Base-by-base conservation (phyloP, 2,888 invertebrate genomes). In the Eupithecia inturbata region DNA sequence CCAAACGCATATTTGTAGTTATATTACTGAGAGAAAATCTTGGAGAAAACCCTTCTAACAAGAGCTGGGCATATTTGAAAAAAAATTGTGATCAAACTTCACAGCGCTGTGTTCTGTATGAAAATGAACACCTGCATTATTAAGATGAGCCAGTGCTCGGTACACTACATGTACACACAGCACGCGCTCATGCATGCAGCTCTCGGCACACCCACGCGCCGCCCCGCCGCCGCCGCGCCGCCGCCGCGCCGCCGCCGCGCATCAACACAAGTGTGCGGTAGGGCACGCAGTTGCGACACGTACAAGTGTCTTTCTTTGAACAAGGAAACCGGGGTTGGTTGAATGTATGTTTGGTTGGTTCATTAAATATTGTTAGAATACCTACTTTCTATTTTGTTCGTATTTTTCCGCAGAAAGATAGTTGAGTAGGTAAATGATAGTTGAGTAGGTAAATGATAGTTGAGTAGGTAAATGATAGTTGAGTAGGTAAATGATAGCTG, bases 71-170 rank as follows among this genome's bases (percentile, higher is more conserved):
- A 22, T 22, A 57, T 7, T 31, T 28, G 16, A 31, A 62, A 31
- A 62, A 31, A 62, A 31, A n/a, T 7, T 19, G 5, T 19, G 5
- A 6, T 3, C 6, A 16, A 16, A 28, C 16, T 28, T 28, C 22
- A 60, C 60, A 28, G 26, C 28, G 16, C 53, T 16, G 19, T 62
- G 62, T 19, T 31, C 31, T 19, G 68, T 60, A 68, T 71, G 63
- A 68, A 71, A 68, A 74, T 74, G 64, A 68, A 66, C 36, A 31
- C 36, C 33, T 72, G 53, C 39, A 70, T 70, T 72, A 69, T 75
- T 67, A 9, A 69, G 67, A 4, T 5, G 57, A 57, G 26, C 57
- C 57, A 26, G 57, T 57, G 53, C 26, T 12, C 57, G 26, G 49
- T n/a, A 49, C 49, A 7, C 49, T n/a, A 49, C 49, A n/a, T n/a